Evolutionary conservation across 2,888 invertebrate genomes (phyloP), one percentile per base, ranked within the genome.

Genomic region (Andrena dorsata): DNA sequence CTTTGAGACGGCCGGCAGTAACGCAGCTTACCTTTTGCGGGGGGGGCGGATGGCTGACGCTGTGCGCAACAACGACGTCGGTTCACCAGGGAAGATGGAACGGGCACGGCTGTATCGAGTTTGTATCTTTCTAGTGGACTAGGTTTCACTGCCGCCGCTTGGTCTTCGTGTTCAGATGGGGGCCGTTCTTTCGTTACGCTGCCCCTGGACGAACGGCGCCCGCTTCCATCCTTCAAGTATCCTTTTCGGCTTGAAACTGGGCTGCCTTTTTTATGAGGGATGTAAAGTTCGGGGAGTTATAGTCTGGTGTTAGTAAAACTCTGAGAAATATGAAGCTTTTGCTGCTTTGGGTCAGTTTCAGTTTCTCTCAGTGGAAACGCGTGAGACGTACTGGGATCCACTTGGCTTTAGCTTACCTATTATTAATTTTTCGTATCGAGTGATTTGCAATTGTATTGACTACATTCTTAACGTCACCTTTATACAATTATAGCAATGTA

Each of bases 1-100:
- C 87, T 92, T 90, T 89, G 84, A 86, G 83, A 84, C 90, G 86
- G 35, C 76, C 83, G 60, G 74, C 80, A 87, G 89, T 86, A 90
- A 85, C 84, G 86, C 56, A 63, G 82, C 75, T 81, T 86, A 83
- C 82, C 81, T 80, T 56, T 61, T 72, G 80, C 65, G 73, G 70
- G 72, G 73, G 70, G 72, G 61, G 51, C 60, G 78, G 61, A 63
- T 70, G 70, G 72, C 71, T 51, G 71, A 73, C 68, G 76, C 66
- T 30, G n/a, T 56, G 71, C 56, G 28, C 60, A 74, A 78, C 76
- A 65, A 78, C 61, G 79, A 63, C 23, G 13, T n/a, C 20, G 51
- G 23, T 65, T 60, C 71, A 51, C 61, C 35, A 23, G 1, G 56
- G 56, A 72, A 76, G 69, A 80, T 77, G 63, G 68, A 76, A 86